A percentile compares a stretch with the other conserved stretches of the same genome.
phyloP scores from a whole-genome alignment of 2,888 invertebrate genomes.

The Nomada ferruginata region DNA sequence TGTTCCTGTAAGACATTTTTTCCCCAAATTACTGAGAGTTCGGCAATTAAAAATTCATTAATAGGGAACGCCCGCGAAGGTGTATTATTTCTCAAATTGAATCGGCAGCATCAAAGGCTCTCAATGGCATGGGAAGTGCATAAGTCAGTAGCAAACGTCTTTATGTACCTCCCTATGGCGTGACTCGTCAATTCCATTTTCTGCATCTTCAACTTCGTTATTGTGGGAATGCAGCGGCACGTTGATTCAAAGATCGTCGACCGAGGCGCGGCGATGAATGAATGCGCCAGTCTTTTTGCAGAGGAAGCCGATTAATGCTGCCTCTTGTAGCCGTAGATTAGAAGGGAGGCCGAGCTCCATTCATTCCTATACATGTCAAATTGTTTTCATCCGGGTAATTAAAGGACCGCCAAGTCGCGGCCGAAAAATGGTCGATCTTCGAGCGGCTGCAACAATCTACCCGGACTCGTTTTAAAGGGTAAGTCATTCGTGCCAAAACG shows the following conservation, averaged over 20 bases:
- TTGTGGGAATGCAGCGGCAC: slow-evolving; percentile 39
- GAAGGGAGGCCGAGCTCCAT: not conserved
- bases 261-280: slow-evolving; percentile 16
- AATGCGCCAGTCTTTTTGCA: not conserved
- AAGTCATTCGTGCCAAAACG: not conserved
- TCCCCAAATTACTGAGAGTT: too few relatives aligned
- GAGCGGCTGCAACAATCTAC: too few relatives aligned
- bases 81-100: slow-evolving; percentile 20
- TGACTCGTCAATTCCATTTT: slow-evolving; percentile 56
- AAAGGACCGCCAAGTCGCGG: too few relatives aligned
- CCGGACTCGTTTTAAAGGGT: too few relatives aligned
- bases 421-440: too few relatives aligned
- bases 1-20: too few relatives aligned
- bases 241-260: slow-evolving; percentile 32
- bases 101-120: slow-evolving; percentile 52
- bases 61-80: slow-evolving; percentile 8
- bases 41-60: slow-evolving; percentile 44
- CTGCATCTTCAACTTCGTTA: slow-evolving; percentile 42
- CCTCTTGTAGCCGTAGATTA: not conserved
- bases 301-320: slow-evolving; percentile 7
- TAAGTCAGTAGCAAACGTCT: slow-evolving; percentile 48
- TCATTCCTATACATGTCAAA: too few relatives aligned
- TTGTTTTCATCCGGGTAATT: too few relatives aligned
- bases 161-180: slow-evolving; percentile 39
- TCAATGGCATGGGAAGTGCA: slow-evolving; percentile 34